A percentile compares a stretch with the other conserved stretches of the same genome.
Evolutionary conservation across 2,113 vertebrate species (phyloP).

Genomic region (Henicopernis longicauda): DNA sequence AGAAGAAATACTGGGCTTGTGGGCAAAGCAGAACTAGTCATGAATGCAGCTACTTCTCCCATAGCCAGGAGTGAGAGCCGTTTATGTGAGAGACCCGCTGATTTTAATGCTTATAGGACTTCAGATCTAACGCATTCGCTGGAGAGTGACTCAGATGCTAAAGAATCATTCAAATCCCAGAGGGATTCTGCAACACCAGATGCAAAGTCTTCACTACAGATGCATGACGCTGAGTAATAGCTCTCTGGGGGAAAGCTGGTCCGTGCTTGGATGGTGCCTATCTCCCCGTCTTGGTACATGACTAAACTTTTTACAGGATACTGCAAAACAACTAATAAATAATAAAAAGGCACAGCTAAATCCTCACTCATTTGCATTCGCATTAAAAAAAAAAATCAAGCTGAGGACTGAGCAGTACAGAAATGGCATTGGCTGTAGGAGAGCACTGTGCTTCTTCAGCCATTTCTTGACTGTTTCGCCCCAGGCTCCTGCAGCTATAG

Average conservation of each 20-base stretch:
- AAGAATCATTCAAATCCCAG: background rate
- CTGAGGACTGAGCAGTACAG: background rate
- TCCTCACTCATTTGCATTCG: background rate
- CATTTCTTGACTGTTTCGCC: rapidly evolving
- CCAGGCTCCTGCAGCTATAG: background rate
- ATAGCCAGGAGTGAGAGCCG: rapidly evolving
- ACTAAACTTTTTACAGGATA: background rate
- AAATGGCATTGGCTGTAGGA: background rate
- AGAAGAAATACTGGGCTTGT: background rate
- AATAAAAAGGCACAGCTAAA: background rate
- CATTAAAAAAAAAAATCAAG: background rate
- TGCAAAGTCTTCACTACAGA: background rate
- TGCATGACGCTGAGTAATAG: background rate
- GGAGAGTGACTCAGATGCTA: background rate
- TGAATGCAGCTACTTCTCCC: background rate
- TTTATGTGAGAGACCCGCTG: background rate
- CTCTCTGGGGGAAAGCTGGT: background rate
- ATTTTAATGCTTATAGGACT: background rate
- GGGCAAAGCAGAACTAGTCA: background rate
- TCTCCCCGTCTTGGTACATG: background rate
- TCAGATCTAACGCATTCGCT: too few species aligned
- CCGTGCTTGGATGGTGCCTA: background rate
- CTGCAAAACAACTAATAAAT: background rate
- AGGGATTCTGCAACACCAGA: background rate
- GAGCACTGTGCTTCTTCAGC: background rate